Conservation (phyloP, 1,140 invertebrate species). For the Choristoneura fumiferana region DNA sequence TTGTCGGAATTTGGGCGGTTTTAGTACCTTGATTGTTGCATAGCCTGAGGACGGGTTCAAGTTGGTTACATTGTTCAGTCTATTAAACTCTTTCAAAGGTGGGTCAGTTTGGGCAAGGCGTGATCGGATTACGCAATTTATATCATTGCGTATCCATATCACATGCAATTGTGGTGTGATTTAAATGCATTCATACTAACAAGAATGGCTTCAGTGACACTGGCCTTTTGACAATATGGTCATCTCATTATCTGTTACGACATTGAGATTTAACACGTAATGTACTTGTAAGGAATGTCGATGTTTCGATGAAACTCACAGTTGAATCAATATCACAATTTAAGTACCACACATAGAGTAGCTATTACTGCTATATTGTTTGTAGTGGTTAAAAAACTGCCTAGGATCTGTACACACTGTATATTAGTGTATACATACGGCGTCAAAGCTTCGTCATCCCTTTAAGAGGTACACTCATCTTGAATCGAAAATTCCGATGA, state of each 20-base stretch:
- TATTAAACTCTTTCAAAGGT: constrained; percentile 71
- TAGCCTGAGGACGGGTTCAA: constrained; percentile 34
- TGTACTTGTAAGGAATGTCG: neutral
- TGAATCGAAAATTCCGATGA: too few species aligned
- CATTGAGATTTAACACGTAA: neutral
- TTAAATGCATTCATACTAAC: constrained; percentile 48
- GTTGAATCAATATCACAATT: too few species aligned
- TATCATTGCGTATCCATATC: constrained; percentile 36
- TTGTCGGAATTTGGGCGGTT: constrained; percentile 24
- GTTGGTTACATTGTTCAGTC: constrained; percentile 64
- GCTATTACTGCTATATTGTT: too few species aligned
- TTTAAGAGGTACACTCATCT: too few species aligned
- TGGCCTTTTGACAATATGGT: constrained; percentile 21
- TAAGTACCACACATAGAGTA: too few species aligned
- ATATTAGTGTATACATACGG: too few species aligned
- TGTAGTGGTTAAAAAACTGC: too few species aligned
- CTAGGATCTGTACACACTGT: too few species aligned
- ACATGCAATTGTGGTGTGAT: constrained; percentile 43
- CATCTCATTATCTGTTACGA: constrained; percentile 7
- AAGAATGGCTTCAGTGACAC: constrained; percentile 39
- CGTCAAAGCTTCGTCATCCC: too few species aligned
- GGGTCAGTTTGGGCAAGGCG: constrained; percentile 61
- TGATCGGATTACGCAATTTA: constrained; percentile 66
- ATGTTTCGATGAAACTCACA: too few species aligned
- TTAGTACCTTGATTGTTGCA: constrained; percentile 29